Percentiles rank a stretch among this genome's conserved stretches.
Evolutionary conservation across 2,113 vertebrate species (phyloP).

Genomic region (Pseudorasbora parva): DNA sequence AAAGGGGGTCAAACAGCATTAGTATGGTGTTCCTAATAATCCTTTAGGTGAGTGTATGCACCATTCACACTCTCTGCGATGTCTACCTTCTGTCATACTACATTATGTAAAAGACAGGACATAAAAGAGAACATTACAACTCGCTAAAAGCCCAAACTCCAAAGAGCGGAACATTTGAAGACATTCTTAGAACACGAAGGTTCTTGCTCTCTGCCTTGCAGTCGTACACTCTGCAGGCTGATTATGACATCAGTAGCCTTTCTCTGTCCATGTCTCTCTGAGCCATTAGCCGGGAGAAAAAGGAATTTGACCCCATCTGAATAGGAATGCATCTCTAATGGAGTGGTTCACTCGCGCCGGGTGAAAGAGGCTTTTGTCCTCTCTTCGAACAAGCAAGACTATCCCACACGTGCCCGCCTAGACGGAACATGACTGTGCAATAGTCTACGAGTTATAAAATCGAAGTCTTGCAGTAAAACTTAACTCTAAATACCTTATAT

Average conservation of each 20-base stretch:
- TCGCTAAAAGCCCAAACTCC: not conserved
- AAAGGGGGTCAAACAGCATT: too few species aligned
- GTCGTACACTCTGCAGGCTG: not conserved
- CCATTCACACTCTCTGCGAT: not conserved
- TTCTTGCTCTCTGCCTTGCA: not conserved
- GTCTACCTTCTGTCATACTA: not conserved
- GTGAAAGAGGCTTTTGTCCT: constrained; percentile 52
- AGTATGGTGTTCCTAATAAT: too few species aligned
- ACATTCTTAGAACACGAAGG: not conserved
- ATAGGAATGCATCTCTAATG: constrained; percentile 53
- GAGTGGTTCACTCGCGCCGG: constrained; percentile 1
- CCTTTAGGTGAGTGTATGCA: too few species aligned
- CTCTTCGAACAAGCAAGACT: not conserved
- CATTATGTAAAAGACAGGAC: not conserved
- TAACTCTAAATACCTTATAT: not conserved
- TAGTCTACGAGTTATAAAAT: constrained; percentile 1
- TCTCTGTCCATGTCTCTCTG: constrained; percentile 20
- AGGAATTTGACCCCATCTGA: constrained; percentile 44
- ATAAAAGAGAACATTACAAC: constrained; percentile 11
- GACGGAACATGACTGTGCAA: not conserved
- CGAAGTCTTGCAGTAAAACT: not conserved
- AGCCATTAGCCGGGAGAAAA: constrained; percentile 29
- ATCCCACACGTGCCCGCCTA: constrained; percentile 18
- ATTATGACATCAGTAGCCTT: not conserved
- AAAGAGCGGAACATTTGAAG: not conserved